phyloP scores from a whole-genome alignment of 2,113 vertebrate species.

The Bothrops jararaca region DNA sequence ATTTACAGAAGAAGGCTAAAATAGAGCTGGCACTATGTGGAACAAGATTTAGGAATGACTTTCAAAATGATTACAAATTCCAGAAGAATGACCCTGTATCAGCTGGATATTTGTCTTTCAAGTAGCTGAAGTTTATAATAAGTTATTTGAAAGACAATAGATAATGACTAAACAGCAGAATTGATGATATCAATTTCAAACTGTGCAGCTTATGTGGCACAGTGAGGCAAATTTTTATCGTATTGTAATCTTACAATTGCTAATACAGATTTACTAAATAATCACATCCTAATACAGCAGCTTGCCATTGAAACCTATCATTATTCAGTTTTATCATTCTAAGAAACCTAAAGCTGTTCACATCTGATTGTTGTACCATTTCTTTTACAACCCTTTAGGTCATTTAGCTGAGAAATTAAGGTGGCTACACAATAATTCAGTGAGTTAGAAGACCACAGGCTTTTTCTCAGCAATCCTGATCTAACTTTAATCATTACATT shows the following conservation, averaged over 20 bases:
- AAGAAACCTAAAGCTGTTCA: not conserved
- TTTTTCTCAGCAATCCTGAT: not conserved
- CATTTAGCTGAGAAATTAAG: not conserved
- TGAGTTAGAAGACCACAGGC: not conserved
- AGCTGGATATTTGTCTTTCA: not conserved
- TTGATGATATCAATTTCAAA: not conserved
- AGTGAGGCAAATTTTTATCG: not conserved
- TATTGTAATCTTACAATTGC: not conserved
- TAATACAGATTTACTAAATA: not conserved
- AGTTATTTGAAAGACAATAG: not conserved
- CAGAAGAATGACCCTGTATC: not conserved
- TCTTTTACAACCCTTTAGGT: not conserved
- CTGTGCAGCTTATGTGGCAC: not conserved
- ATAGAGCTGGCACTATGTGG: constrained; percentile 12
- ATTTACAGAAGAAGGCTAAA: constrained; percentile 20
- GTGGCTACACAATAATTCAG: not conserved
- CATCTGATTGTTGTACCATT: not conserved
- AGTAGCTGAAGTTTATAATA: not conserved
- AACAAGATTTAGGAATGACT: constrained; percentile 10
- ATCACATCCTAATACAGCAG: not conserved
- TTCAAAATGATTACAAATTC: not conserved
- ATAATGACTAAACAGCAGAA: not conserved
- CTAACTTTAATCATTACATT: not conserved
- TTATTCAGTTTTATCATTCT: not conserved
- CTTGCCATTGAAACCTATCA: not conserved